Evolutionary conservation across 2,797 vertebrate species (phyloP).

Genomic region (Peromyscus melanophrys): DNA sequence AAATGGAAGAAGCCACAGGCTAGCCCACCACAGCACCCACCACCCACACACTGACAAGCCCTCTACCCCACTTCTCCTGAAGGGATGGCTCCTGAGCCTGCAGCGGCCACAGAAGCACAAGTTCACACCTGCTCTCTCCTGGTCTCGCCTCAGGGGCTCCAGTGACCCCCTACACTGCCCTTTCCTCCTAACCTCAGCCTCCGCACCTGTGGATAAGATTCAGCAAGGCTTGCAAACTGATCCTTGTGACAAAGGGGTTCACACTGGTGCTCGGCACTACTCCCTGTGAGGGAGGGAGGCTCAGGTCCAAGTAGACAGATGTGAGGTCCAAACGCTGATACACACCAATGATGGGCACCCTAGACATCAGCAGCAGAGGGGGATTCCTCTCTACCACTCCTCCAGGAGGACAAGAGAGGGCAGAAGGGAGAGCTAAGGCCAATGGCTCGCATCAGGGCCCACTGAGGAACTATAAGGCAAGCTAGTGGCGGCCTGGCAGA

Average conservation of each 20-base stretch:
- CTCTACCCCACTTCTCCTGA: background rate
- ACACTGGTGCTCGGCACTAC: background rate
- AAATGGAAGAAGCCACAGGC: background rate
- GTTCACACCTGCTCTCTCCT: background rate
- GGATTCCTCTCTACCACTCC: background rate
- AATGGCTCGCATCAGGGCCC: background rate
- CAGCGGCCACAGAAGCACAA: rapidly evolving
- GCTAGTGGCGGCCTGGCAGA: no score
- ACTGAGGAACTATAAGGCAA: background rate
- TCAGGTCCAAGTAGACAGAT: background rate
- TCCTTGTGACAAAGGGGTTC: no score
- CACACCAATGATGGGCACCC: background rate
- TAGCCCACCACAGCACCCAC: background rate
- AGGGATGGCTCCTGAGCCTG: background rate
- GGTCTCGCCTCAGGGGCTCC: background rate
- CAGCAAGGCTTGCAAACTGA: background rate
- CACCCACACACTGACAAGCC: background rate
- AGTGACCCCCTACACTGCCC: background rate
- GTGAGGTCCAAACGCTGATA: background rate
- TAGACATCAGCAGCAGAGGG: background rate
- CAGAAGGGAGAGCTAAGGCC: background rate
- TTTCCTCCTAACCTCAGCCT: background rate
- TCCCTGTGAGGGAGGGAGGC: background rate
- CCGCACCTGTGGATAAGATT: background rate
- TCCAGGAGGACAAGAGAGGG: background rate